Evolutionary conservation across 1,140 invertebrate species (phyloP), one percentile per base, ranked within the genome.

Genomic region (Drosophila murphyi): DNA sequence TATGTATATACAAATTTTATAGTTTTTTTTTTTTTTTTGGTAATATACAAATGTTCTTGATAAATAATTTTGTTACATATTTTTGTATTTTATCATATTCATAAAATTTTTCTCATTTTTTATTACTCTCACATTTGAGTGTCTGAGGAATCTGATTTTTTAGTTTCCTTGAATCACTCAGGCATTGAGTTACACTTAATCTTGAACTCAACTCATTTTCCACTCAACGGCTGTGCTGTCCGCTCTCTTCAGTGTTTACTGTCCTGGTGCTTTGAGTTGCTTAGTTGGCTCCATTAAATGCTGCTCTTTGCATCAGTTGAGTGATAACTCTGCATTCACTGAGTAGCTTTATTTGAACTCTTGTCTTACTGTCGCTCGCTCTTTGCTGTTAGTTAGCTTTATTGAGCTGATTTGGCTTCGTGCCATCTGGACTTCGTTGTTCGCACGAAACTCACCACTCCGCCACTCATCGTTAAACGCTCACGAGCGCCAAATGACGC

Each of bases 391-490:
- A 20, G 29, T 41, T 37, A n/a, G 8, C 50, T 43, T 69, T 50
- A 43, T 43, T 35, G 57, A 70, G 65, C 37, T 12, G 47, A 35
- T 57, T 69, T 28, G 3, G 10, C 10, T 7, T 68, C 31, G 37
- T 48, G 6, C n/a, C 3, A n/a, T n/a, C n/a, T 10, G 8, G n/a
- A 35, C 4, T 7, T 47, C 29, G 34, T 35, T 20, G 41, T 31
- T 20, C 4, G 35, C 7, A 35, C 12, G n/a, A 77, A 74, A 78
- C 55, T 68, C 83, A 88, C 83, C 83, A 70, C 61, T 0, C 20
- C 68, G 80, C 45, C 32, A 29, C 35, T 59, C 28, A 48, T 56
- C 56, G 64, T 61, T 48, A 31, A 28, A 12, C n/a, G 61, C 61
- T 43, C 32, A 52, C 45, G 67, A 70, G 20, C 31, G 47, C 28